These are phyloP conservation scores for Desoria tigrina DNA, from an alignment of 2,888 invertebrate species.

Conservation along the genomic window DNA sequence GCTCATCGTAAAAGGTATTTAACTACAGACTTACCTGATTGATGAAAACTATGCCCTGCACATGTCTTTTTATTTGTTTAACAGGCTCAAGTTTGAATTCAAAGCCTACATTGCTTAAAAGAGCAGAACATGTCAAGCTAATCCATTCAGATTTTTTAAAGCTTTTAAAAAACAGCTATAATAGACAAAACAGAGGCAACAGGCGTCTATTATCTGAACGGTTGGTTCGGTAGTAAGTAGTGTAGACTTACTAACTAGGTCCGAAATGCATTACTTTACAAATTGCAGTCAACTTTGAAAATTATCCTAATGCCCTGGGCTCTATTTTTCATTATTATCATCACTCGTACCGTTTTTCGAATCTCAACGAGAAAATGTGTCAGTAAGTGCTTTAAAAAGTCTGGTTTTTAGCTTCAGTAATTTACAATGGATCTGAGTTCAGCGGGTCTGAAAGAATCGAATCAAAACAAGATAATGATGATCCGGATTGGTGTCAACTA, in stretches of 20 bases:
- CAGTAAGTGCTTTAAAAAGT: constrained; percentile 1
- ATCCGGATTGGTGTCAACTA: constrained; percentile 21
- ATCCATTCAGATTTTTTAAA: too few species aligned
- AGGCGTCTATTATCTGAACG: background rate
- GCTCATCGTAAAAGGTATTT: too few species aligned
- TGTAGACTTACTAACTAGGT: background rate
- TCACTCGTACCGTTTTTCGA: background rate
- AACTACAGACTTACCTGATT: too few species aligned
- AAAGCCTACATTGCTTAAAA: too few species aligned
- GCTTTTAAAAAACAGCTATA: background rate
- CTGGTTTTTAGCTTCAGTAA: too few species aligned
- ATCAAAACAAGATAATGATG: constrained; percentile 1
- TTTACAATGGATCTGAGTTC: too few species aligned
- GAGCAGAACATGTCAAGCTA: too few species aligned
- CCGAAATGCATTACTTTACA: background rate
- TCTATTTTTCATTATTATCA: background rate
- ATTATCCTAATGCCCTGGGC: background rate
- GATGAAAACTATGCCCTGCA: too few species aligned
- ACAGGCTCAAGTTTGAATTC: too few species aligned
- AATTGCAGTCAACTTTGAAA: background rate
- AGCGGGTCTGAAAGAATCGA: background rate
- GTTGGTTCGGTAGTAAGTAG: background rate
- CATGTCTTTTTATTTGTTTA: too few species aligned
- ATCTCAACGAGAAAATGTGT: constrained; percentile 19
- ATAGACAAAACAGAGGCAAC: background rate